Conservation (phyloP, 2,888 invertebrate species). For the Rugalucina vietnamica region DNA sequence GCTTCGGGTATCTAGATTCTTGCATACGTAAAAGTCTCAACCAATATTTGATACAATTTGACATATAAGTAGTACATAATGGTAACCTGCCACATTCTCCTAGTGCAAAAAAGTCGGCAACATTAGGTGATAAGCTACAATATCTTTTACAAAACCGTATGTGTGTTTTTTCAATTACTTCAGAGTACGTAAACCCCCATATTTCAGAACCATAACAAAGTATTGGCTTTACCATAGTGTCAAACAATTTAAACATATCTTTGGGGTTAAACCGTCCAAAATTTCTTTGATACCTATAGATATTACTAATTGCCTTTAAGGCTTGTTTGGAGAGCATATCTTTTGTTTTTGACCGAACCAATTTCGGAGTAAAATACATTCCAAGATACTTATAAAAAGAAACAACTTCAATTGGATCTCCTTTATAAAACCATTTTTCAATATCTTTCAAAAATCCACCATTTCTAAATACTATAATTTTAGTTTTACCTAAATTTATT, state of each 20-base stretch:
- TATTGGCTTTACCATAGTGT: slow-evolving; percentile 6
- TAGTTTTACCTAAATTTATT: neutral
- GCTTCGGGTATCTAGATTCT: slow-evolving; percentile 9
- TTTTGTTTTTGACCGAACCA: slow-evolving; percentile 1
- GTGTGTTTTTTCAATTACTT: slow-evolving; percentile 17
- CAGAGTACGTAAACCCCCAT: neutral
- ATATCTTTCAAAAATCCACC: neutral
- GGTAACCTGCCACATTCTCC: slow-evolving; percentile 20
- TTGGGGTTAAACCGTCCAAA: neutral
- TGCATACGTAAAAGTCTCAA: slow-evolving; percentile 13
- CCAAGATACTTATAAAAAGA: slow-evolving; percentile 20
- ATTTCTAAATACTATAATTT: neutral
- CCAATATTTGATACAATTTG: slow-evolving; percentile 29
- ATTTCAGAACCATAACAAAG: neutral
- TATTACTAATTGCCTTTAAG: neutral
- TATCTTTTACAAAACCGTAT: slow-evolving; percentile 34
- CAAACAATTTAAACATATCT: slow-evolving; percentile 19
- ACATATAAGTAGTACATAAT: slow-evolving; percentile 9
- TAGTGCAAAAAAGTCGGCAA: slow-evolving; percentile 3
- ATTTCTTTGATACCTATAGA: neutral
- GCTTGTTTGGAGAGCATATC: slow-evolving; percentile 5
- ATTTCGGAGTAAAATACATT: slow-evolving; percentile 14
- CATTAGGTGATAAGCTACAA: slow-evolving; percentile 17
- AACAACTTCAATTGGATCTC: neutral
- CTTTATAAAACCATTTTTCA: neutral